Conservation (phyloP, 1,140 invertebrate species). For the Homalodisca vitripennis region DNA sequence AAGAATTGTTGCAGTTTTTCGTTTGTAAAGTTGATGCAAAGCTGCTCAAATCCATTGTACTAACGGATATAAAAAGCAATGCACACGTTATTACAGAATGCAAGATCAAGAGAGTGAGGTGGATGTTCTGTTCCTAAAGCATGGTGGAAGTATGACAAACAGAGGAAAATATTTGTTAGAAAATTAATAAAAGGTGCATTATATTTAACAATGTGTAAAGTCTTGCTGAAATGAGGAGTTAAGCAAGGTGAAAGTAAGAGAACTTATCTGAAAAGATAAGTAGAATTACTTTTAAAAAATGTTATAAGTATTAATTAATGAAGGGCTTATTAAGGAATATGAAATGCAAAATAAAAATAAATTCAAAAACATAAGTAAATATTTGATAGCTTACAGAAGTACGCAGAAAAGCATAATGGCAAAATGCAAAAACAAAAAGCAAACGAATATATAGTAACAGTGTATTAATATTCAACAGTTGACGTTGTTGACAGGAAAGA, state of each 20-base stretch:
- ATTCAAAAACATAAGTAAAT: background rate
- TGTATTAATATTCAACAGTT: background rate
- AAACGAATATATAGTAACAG: background rate
- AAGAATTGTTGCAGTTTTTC: conserved; percentile 98
- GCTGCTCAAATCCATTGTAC: conserved; percentile 98
- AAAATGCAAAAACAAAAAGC: background rate
- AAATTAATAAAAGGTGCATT: background rate
- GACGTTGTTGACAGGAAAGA: background rate
- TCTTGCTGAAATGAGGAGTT: background rate
- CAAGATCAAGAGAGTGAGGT: background rate
- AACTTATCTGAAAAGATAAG: too few species aligned
- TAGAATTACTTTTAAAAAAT: too few species aligned
- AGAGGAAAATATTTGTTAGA: background rate
- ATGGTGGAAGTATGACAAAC: background rate
- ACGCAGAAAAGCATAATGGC: background rate
- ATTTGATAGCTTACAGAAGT: background rate
- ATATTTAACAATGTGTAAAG: background rate
- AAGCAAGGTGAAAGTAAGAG: background rate
- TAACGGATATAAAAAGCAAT: conserved; percentile 48
- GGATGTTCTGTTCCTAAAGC: background rate
- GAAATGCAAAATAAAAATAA: too few species aligned
- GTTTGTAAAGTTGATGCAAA: conserved; percentile 98
- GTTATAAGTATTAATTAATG: too few species aligned
- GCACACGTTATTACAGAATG: background rate
- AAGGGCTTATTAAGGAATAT: too few species aligned